Percentiles rank a stretch among this genome's conserved stretches.
phyloP scores from a whole-genome alignment of 1,140 invertebrate genomes.

The Ptiloglossa arizonensis region DNA sequence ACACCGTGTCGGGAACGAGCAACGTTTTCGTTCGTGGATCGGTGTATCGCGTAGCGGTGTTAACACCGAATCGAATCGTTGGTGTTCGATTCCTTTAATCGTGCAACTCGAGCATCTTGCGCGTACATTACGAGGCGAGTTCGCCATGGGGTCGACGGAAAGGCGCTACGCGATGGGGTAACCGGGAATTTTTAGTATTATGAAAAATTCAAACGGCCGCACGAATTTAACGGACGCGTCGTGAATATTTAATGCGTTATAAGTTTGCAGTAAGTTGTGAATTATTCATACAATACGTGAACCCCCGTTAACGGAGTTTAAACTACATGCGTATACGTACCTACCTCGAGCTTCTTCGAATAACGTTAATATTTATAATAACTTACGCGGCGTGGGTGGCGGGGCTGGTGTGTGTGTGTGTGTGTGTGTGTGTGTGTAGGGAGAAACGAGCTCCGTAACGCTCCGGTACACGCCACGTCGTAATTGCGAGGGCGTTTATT shows the following conservation, averaged over 20 bases:
- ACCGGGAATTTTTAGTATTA: constrained; percentile 1
- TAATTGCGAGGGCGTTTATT: constrained; percentile 1
- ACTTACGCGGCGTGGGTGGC: neutral
- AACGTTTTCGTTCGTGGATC: neutral
- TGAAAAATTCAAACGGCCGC: constrained; percentile 37
- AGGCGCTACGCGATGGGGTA: no score
- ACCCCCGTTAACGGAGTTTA: constrained; percentile 35
- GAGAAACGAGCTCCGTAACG: neutral
- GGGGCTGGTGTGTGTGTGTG: no score
- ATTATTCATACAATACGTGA: constrained; percentile 47
- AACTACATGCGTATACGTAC: constrained; percentile 21
- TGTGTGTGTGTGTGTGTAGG: no score
- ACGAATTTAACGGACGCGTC: constrained; percentile 26
- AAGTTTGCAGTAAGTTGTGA: constrained; percentile 32
- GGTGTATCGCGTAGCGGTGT: no score
- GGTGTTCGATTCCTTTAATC: no score
- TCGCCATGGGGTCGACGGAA: no score
- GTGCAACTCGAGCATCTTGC: no score
- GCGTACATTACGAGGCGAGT: no score
- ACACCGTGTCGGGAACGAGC: neutral
- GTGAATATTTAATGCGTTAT: constrained; percentile 42
- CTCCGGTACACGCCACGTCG: neutral
- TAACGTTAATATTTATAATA: constrained; percentile 39
- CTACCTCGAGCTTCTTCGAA: constrained; percentile 1
- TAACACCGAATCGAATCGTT: no score